Conservation (phyloP, 2,888 invertebrate species). For the Agrochola macilenta region DNA sequence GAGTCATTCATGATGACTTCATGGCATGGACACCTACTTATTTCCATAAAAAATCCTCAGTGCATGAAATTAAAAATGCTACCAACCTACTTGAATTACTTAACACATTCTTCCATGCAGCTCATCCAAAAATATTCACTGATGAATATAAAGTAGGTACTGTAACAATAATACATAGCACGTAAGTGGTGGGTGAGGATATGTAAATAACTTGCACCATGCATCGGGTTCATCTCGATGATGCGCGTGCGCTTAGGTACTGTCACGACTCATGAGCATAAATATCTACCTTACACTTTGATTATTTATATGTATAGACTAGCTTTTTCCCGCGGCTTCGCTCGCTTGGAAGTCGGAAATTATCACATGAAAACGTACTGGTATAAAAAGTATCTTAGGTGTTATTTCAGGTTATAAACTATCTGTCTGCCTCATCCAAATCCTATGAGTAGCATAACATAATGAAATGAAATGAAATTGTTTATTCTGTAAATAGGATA, state of each 20-base stretch:
- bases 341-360: too few species aligned
- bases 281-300: too few species aligned
- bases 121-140: slow-evolving; percentile 36
- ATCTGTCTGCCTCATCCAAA: too few species aligned
- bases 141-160: slow-evolving; percentile 15
- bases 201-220: slow-evolving; percentile 15
- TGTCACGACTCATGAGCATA: too few species aligned
- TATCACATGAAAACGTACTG: too few species aligned
- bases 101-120: slow-evolving; percentile 20
- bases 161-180: slow-evolving; percentile 44
- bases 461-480: too few species aligned
- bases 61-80: slow-evolving; percentile 2
- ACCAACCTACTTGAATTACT: background rate
- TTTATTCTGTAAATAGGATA: too few species aligned
- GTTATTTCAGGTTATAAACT: too few species aligned
- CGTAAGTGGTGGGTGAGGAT: slow-evolving; percentile 46
- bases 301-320: too few species aligned
- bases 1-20: background rate
- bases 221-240: slow-evolving; percentile 8
- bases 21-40: background rate
- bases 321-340: too few species aligned
- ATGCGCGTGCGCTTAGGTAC: slow-evolving; percentile 9
- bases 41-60: background rate
- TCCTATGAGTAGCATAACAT: too few species aligned
- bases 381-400: too few species aligned